Percentiles rank a stretch among this genome's conserved stretches.
Evolutionary conservation across 2,113 vertebrate genomes (phyloP).

Genomic region (Pseudonaja textilis): DNA sequence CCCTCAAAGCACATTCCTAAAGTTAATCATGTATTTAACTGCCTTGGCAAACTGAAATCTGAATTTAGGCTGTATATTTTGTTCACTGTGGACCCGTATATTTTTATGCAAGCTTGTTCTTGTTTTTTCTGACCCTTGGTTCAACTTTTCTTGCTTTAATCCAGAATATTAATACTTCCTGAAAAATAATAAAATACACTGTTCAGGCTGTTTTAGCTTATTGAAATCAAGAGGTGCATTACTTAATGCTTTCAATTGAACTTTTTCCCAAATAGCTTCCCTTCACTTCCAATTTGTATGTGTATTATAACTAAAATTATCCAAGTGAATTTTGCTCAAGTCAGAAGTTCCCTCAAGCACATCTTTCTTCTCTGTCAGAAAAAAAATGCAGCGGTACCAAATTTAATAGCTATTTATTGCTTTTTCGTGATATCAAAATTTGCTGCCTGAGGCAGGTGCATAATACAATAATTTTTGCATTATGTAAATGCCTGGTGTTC

Average conservation of each 20-base stretch:
- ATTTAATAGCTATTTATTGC: not conserved
- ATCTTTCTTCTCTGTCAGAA: not conserved
- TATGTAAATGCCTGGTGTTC: not conserved
- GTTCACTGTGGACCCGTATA: not conserved
- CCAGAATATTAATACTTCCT: not conserved
- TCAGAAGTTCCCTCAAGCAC: not conserved
- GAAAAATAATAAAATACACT: not conserved
- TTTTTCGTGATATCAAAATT: not conserved
- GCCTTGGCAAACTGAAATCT: slow-evolving; percentile 16
- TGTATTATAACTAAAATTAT: not conserved
- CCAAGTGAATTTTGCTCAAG: not conserved
- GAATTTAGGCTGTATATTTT: slow-evolving; percentile 13
- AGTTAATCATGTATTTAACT: slow-evolving; percentile 32
- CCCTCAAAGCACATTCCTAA: slow-evolving; percentile 21
- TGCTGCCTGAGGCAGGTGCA: not conserved
- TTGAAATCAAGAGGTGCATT: not conserved
- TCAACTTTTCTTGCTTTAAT: not conserved
- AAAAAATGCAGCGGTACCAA: not conserved
- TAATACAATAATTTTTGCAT: not conserved
- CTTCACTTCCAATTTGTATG: not conserved
- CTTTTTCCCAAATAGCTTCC: not conserved
- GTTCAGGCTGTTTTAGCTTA: not conserved
- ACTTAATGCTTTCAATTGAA: not conserved
- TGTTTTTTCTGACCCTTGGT: not conserved
- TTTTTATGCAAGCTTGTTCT: not conserved